Conservation (phyloP, 2,888 invertebrate species). For the Drosophila monieri region DNA sequence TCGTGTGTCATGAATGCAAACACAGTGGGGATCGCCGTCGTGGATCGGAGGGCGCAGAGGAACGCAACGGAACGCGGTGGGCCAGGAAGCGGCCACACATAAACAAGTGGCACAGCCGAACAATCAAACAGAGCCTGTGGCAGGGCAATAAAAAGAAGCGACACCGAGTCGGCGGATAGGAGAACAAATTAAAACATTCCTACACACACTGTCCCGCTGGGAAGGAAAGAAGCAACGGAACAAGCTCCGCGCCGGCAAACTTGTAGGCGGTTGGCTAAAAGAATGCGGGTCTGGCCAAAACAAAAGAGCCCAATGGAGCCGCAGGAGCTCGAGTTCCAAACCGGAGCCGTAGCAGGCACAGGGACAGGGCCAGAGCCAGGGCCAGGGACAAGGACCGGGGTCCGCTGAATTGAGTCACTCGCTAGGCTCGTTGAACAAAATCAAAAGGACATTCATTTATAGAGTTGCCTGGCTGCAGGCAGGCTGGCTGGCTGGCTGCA, state of each 20-base stretch:
- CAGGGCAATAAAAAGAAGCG: conserved; percentile 75
- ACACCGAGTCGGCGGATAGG: conserved; percentile 62
- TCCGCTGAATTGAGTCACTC: conserved; percentile 77
- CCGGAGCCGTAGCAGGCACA: not conserved
- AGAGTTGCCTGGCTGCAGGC: conserved; percentile 57
- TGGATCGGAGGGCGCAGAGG: not conserved
- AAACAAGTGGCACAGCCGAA: conserved; percentile 73
- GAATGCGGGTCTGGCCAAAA: conserved; percentile 45
- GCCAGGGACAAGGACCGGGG: conserved; percentile 6
- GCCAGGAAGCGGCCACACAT: conserved; percentile 40
- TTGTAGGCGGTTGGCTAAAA: conserved; percentile 45
- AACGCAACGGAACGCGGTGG: not conserved
- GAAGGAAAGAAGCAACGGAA: conserved; percentile 22
- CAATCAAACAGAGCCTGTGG: conserved; percentile 76
- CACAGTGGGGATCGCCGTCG: conserved; percentile 28
- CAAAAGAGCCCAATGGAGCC: conserved; percentile 55
- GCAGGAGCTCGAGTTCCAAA: conserved; percentile 47
- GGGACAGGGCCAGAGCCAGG: conserved; percentile 5
- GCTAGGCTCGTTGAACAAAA: conserved; percentile 81
- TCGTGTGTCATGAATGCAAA: conserved; percentile 77
- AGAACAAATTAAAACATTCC: conserved; percentile 82
- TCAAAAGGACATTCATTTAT: conserved; percentile 81
- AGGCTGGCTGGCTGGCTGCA: conserved; percentile 4
- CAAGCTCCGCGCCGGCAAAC: conserved; percentile 26
- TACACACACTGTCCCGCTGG: conserved; percentile 47